phyloP scores from a whole-genome alignment of 2,888 invertebrate species.

The Nomada ferruginata region DNA sequence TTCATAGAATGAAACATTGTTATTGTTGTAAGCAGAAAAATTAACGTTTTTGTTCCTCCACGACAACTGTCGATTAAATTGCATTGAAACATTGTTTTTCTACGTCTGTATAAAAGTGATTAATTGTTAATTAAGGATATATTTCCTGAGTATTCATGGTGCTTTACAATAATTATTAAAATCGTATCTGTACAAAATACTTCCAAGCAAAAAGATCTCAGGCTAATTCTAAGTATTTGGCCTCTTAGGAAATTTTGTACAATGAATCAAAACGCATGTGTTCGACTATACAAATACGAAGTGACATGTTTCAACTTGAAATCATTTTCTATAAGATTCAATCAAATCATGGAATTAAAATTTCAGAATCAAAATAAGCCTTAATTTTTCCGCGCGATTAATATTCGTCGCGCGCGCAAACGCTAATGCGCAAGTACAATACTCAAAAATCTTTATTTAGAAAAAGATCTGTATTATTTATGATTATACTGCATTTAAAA shows the following conservation, averaged over 20 bases:
- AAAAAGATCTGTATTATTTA: background rate
- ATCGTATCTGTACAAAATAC: conserved; percentile 25
- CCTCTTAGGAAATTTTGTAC: conserved; percentile 29
- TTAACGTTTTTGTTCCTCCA: conserved; percentile 31
- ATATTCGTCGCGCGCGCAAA: too few relatives aligned
- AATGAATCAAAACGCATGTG: conserved; percentile 24
- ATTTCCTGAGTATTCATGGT: conserved; percentile 43
- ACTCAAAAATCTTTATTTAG: background rate
- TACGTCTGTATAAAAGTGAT: conserved; percentile 14
- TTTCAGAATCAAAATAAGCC: conserved; percentile 19
- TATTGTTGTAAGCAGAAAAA: conserved; percentile 28
- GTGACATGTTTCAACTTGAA: background rate
- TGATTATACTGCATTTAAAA: background rate
- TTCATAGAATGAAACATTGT: conserved; percentile 25
- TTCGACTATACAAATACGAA: conserved; percentile 6
- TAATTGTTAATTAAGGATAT: conserved; percentile 31
- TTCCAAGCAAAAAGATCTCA: conserved; percentile 27
- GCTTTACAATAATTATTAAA: conserved; percentile 43
- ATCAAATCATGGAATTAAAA: background rate
- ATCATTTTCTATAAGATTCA: conserved; percentile 13
- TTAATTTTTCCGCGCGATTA: conserved; percentile 4
- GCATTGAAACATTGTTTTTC: conserved; percentile 23
- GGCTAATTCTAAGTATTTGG: conserved; percentile 31
- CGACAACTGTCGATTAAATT: conserved; percentile 13
- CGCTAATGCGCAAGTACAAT: too few relatives aligned